Evolutionary conservation across 2,888 invertebrate genomes (phyloP).

Genomic region (Beris morrisii): DNA sequence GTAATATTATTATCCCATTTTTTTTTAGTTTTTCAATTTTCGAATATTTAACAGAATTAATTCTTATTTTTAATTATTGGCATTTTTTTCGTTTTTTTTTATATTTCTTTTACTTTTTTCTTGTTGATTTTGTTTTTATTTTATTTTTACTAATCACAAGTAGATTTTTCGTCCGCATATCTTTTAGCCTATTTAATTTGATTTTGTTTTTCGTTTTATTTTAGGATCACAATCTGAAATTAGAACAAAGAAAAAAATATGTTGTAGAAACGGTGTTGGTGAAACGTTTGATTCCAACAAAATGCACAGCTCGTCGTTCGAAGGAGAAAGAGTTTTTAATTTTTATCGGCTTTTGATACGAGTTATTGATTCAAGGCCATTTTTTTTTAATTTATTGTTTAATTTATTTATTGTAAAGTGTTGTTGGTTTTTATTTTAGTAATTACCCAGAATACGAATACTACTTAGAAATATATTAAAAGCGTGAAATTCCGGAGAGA

Average conservation of each 20-base stretch:
- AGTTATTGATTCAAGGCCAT: conserved; percentile 28
- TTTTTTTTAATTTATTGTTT: background rate
- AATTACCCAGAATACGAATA: too few relatives aligned
- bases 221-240: conserved; percentile 31
- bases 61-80: background rate
- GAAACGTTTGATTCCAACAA: too few relatives aligned
- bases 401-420: background rate
- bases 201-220: conserved; percentile 12
- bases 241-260: conserved; percentile 8
- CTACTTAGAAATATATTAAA: too few relatives aligned
- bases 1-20: conserved; percentile 27
- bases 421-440: background rate
- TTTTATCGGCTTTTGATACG: background rate
- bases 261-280: background rate
- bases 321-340: background rate
- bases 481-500: too few relatives aligned
- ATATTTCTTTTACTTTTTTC: conserved; percentile 4
- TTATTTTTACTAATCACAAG: conserved; percentile 21
- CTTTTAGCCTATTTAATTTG: conserved; percentile 1
- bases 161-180: conserved; percentile 16
- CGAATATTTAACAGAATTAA: background rate
- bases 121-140: conserved; percentile 18
- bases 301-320: conserved; percentile 6
- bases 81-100: conserved; percentile 8
- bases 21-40: background rate